Conservation (phyloP, 1,140 invertebrate genomes). For the Pogonus chalceus region DNA sequence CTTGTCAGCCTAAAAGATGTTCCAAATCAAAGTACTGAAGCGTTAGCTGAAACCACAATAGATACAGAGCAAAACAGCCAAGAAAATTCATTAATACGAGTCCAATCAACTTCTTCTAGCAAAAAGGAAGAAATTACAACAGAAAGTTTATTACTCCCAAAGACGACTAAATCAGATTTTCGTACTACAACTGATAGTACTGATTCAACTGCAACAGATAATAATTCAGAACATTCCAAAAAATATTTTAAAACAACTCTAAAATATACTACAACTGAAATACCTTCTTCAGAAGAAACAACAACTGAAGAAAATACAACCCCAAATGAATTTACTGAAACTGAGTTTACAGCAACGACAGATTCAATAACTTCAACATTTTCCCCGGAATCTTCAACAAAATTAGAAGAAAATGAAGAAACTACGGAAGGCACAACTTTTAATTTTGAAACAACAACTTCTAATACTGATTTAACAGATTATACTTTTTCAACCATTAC, state of each 20-base stretch:
- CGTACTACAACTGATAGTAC: neutral
- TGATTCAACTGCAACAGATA: neutral
- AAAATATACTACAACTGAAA: neutral
- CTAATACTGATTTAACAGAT: neutral
- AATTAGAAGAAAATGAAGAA: neutral
- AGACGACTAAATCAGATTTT: neutral
- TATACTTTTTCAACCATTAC: constrained; percentile 7
- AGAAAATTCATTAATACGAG: constrained; percentile 21
- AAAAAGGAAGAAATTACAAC: neutral
- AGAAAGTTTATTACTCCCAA: neutral
- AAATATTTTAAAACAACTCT: neutral
- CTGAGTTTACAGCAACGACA: neutral
- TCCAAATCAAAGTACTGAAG: neutral
- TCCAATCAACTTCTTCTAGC: constrained; percentile 11
- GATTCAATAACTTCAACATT: no score
- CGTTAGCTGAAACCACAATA: constrained; percentile 5
- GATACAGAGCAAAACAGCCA: constrained; percentile 13
- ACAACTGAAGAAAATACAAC: constrained; percentile 1
- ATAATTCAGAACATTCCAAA: neutral
- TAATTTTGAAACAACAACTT: neutral
- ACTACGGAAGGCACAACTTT: neutral
- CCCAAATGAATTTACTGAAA: neutral
- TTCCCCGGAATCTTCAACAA: constrained; percentile 7
- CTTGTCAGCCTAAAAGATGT: neutral
- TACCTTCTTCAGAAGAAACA: constrained; percentile 1